phyloP scores from a whole-genome alignment of 2,888 invertebrate genomes.

The Xestia c-nigrum region DNA sequence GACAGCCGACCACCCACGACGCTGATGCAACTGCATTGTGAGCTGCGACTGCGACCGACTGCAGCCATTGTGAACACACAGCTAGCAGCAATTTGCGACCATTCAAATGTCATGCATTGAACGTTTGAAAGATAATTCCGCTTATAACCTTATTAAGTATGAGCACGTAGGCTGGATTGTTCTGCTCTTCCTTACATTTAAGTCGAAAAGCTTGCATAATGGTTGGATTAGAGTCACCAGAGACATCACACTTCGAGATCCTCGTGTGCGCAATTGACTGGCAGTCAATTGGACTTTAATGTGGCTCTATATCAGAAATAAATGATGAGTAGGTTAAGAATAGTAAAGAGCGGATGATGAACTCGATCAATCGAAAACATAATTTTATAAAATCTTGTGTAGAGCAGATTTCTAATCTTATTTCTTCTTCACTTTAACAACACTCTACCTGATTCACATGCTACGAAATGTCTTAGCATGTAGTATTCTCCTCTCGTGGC shows the following conservation, averaged over 20 bases:
- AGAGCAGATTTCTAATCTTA: not conserved
- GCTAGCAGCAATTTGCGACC: slow-evolving; percentile 73
- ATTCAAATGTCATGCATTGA: slow-evolving; percentile 72
- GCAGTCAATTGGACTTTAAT: not conserved
- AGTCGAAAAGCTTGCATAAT: slow-evolving; percentile 27
- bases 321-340: not conserved
- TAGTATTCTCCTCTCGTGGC: not conserved
- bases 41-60: slow-evolving; percentile 75
- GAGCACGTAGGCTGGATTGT: slow-evolving; percentile 28
- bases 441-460: not conserved
- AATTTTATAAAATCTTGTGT: not conserved
- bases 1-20: slow-evolving; percentile 86
- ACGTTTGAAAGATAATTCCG: slow-evolving; percentile 65
- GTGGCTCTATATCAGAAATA: not conserved
- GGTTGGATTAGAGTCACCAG: slow-evolving; percentile 14
- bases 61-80: slow-evolving; percentile 66
- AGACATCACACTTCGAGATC: not conserved
- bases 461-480: not conserved
- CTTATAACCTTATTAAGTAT: slow-evolving; percentile 49
- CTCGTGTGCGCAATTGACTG: not conserved
- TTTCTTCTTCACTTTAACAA: not conserved
- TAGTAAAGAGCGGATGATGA: not conserved
- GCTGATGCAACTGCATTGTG: slow-evolving; percentile 76
- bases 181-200: slow-evolving; percentile 26
- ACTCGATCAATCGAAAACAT: not conserved